These are phyloP conservation scores for Myopa testacea DNA, from an alignment of 2,888 invertebrate species.

Conservation along the genomic window DNA sequence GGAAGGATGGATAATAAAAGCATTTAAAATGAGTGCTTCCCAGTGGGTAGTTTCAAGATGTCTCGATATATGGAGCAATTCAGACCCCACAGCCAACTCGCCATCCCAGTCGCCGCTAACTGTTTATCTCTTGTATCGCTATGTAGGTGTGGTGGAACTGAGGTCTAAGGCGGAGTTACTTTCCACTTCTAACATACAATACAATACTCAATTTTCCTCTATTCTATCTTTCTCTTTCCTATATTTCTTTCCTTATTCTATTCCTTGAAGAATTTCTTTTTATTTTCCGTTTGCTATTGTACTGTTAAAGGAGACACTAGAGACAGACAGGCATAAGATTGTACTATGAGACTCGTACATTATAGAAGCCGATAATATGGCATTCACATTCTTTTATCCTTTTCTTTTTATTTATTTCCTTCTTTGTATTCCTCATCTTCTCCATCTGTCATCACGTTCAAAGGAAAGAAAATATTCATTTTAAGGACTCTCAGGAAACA, in stretches of 20 bases:
- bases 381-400: background rate
- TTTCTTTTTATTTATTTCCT: background rate
- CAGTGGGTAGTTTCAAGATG: background rate
- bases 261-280: background rate
- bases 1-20: background rate
- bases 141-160: too few species aligned
- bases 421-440: background rate
- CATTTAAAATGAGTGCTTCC: background rate
- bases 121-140: background rate
- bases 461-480: background rate
- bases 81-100: background rate
- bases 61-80: background rate
- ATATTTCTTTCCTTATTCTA: background rate
- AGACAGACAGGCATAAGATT: background rate
- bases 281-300: background rate
- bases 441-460: background rate
- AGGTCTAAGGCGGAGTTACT: too few species aligned
- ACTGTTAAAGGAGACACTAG: slow-evolving; percentile 23
- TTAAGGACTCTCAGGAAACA: background rate
- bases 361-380: background rate
- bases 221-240: background rate
- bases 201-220: slow-evolving; percentile 7
- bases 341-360: background rate
- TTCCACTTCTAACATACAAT: background rate
- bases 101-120: background rate